A percentile compares a stretch with the other conserved stretches of the same genome.
Conservation (phyloP, 2,113 vertebrate genomes). For the Meles meles region DNA sequence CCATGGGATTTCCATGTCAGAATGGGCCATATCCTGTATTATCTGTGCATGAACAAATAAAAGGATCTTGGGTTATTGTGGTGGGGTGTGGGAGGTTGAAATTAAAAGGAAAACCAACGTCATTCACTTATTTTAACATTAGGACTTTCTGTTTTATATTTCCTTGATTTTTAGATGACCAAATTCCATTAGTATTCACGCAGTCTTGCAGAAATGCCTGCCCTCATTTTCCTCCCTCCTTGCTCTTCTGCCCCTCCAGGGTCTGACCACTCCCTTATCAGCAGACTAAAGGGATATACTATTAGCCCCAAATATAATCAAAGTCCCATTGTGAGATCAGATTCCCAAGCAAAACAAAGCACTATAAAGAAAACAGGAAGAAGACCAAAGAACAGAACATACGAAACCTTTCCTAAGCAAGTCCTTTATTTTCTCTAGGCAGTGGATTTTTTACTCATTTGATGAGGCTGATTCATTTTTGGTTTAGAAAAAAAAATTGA, state of each 20-base stretch:
- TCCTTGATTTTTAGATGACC: not conserved
- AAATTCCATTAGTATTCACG: not conserved
- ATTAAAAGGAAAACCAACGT: not conserved
- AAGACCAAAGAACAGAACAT: not conserved
- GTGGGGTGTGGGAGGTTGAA: not conserved
- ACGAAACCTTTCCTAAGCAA: not conserved
- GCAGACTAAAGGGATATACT: not conserved
- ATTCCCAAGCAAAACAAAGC: not conserved
- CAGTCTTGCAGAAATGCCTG: not conserved
- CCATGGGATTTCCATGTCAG: not conserved
- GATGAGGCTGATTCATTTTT: slow-evolving; percentile 15
- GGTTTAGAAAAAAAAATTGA: not conserved
- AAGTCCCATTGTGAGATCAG: not conserved
- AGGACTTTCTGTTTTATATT: not conserved
- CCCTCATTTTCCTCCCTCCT: not conserved
- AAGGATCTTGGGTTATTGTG: not conserved
- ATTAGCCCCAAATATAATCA: not conserved
- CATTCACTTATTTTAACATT: not conserved
- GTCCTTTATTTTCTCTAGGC: slow-evolving; percentile 44
- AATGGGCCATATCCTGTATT: not conserved
- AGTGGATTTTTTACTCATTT: not conserved
- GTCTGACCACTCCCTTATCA: not conserved
- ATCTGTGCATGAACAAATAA: not conserved
- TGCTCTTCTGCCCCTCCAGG: not conserved
- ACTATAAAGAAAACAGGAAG: slow-evolving; percentile 10